Evolutionary conservation across 2,797 vertebrate species (phyloP).

Genomic region (Pangasius djambal): DNA sequence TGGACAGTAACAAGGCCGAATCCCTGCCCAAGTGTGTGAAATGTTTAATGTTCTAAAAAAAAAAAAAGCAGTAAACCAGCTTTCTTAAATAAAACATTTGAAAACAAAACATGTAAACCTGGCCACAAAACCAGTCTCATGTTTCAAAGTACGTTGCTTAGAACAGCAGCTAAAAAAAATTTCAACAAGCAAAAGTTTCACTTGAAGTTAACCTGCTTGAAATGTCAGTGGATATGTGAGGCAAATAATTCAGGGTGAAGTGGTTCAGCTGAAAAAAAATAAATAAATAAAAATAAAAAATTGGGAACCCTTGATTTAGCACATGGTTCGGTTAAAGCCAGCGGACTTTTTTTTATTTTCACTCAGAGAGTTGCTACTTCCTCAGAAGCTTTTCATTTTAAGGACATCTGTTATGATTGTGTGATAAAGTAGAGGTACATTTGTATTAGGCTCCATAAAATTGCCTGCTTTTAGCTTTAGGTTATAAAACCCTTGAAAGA

Average conservation of each 20-base stretch:
- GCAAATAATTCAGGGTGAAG: not conserved
- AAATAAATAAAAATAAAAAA: too few species aligned
- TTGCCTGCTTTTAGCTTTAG: not conserved
- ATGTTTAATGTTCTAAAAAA: not conserved
- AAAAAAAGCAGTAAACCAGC: not conserved
- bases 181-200: not conserved
- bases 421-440: constrained; percentile 1
- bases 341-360: not conserved
- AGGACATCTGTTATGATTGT: not conserved
- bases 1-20: not conserved
- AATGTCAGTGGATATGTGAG: not conserved
- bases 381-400: not conserved
- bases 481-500: not conserved
- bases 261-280: not conserved
- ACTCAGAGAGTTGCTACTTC: too few species aligned
- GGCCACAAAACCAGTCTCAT: not conserved
- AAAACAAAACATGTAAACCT: not conserved
- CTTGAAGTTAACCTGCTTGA: not conserved
- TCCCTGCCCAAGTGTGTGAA: not conserved
- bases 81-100: not conserved
- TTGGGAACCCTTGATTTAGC: too few species aligned
- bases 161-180: not conserved
- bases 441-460: not conserved
- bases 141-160: not conserved
- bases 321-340: not conserved